Evolutionary conservation across 2,888 invertebrate genomes (phyloP).

Genomic region (Camponotus fellah): DNA sequence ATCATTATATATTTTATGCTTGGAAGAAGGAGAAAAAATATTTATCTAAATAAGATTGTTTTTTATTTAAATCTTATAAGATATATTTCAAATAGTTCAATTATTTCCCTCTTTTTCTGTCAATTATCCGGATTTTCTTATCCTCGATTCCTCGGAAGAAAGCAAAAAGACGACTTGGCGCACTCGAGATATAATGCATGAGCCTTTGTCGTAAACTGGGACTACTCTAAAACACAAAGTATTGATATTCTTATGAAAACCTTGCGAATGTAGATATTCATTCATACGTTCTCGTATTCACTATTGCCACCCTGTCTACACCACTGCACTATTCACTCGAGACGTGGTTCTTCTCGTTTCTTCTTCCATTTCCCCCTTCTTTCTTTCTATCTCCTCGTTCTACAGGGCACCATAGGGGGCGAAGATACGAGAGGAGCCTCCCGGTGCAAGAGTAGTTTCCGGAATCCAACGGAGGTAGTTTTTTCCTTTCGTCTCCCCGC

Average conservation of each 20-base stretch:
- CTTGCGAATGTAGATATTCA: constrained; percentile 64
- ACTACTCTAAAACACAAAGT: constrained; percentile 48
- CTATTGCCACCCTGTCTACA: constrained; percentile 66
- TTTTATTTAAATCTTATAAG: neutral
- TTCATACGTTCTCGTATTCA: constrained; percentile 66
- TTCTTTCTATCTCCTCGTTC: constrained; percentile 64
- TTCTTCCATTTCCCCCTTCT: constrained; percentile 6
- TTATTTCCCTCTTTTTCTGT: neutral
- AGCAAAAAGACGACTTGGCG: neutral
- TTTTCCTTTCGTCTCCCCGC: constrained; percentile 69
- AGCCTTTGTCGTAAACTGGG: constrained; percentile 43
- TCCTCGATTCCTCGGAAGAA: neutral
- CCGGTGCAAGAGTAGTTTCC: constrained; percentile 66
- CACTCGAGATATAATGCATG: constrained; percentile 11
- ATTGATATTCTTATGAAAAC: constrained; percentile 71
- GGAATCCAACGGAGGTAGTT: constrained; percentile 66
- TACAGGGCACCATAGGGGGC: constrained; percentile 60
- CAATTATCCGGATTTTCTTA: neutral
- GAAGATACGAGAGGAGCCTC: constrained; percentile 58
- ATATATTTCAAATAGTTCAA: neutral
- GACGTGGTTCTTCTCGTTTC: constrained; percentile 64
- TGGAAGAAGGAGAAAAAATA: neutral
- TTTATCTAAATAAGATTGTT: neutral
- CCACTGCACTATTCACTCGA: constrained; percentile 73
- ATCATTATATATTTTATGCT: neutral